Percentiles rank a stretch among this genome's conserved stretches.
phyloP scores from a whole-genome alignment of 2,113 vertebrate genomes.

The Cyanoderma ruficeps region DNA sequence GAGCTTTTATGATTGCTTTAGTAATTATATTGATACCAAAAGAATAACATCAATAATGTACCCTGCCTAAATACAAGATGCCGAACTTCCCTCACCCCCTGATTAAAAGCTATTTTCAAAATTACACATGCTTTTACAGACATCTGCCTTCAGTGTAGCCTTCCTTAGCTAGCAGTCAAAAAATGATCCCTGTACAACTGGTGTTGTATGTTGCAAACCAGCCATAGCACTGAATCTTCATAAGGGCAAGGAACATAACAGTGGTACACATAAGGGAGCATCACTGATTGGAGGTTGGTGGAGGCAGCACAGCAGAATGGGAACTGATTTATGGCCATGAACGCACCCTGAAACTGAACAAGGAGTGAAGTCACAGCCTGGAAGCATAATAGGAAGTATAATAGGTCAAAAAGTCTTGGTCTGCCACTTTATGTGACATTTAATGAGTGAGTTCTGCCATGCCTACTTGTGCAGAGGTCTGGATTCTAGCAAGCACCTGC shows the following conservation, averaged over 20 bases:
- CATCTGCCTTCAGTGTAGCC: background rate
- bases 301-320: background rate
- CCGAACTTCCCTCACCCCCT: background rate
- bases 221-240: background rate
- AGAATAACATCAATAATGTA: background rate
- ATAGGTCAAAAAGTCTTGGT: background rate
- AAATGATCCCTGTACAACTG: background rate
- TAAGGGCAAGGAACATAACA: background rate
- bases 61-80: background rate
- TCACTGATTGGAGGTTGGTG: background rate
- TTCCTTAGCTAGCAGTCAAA: background rate
- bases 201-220: background rate
- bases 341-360: accelerated
- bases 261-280: accelerated
- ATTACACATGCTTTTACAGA: background rate
- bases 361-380: background rate
- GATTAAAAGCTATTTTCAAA: background rate
- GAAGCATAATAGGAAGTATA: background rate
- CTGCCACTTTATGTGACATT: background rate
- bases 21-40: background rate
- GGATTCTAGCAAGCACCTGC: background rate
- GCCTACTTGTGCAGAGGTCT: background rate
- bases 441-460: background rate
- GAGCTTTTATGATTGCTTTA: background rate
- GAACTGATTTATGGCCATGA: background rate